Evolutionary conservation across 2,888 invertebrate genomes (phyloP), one percentile per base, ranked within the genome.

Genomic region (Campoplex capitator): DNA sequence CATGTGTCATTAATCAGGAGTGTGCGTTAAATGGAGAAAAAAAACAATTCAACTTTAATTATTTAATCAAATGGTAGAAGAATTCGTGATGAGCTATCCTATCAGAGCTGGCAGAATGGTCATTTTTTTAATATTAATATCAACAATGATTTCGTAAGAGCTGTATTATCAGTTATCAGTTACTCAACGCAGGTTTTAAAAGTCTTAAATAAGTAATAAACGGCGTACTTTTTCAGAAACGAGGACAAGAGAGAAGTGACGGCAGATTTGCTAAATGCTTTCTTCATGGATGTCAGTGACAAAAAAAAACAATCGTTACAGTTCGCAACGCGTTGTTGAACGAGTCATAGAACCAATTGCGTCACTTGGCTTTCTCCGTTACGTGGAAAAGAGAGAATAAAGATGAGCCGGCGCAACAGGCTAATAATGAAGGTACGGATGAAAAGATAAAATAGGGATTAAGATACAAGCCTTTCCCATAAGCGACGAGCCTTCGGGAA

Each of bases 321-420:
- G 56, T 45, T 62, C 56, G 65, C 51, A 62, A 76, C 70, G 70
- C 65, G 45, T 23, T 70, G 82, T 65, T 54, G 68, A 78, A 38
- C 82, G 62, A 87, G 82, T 83, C 80, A 77, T 74, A 77, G 83
- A 78, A 81, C 80, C 65, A 71, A 87, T 89, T 89, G 86, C 88
- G 83, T 89, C 83, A 88, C 74, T 65, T 42, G 23, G 88, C 88
- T 89, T 88, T 89, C 89, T 85, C 88, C 78, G 82, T 89, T 89
- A 89, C 88, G 88, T 74, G 84, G 70, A 81, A 71, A 80, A 65
- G 78, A 75, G 38, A 54, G 78, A 80, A 65, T 65, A 18, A 75
- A 35, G 38, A 76, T 54, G 54, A 74, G 1, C 56, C 23, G 42
- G 45, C 16, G 45, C 16, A 62, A 67, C n/a, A 65, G 70, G 79